Evolutionary conservation across 2,113 vertebrate genomes (phyloP).

Genomic region (Clarias magur): DNA sequence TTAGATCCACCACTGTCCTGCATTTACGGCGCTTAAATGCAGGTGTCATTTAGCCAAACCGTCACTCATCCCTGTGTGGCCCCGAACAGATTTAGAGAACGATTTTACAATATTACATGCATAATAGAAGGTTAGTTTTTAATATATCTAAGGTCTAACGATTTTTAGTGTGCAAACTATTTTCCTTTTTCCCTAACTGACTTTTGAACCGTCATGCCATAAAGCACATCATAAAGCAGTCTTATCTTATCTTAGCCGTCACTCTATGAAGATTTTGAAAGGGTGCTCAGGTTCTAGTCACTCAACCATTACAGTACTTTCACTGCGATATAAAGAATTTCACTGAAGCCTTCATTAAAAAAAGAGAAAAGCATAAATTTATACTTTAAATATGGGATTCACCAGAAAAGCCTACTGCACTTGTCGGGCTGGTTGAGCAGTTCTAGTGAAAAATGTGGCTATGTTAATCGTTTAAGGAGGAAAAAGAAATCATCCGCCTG

Average conservation of each 20-base stretch:
- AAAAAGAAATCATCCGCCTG: constrained; percentile 2
- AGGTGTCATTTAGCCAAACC: too few relatives aligned
- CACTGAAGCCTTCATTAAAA: background rate
- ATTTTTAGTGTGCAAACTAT: background rate
- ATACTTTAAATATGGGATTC: background rate
- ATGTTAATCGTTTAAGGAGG: background rate
- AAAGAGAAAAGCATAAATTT: background rate
- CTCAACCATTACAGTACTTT: background rate
- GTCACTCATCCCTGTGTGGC: too few relatives aligned
- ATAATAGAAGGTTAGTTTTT: background rate
- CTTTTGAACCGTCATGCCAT: background rate
- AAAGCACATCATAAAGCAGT: background rate
- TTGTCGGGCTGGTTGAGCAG: constrained; percentile 7
- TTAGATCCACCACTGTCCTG: too few relatives aligned
- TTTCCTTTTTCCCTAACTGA: background rate
- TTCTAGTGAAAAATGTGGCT: constrained; percentile 18
- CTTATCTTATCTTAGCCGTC: background rate
- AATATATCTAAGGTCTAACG: background rate
- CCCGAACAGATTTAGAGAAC: too few relatives aligned
- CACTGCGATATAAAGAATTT: background rate
- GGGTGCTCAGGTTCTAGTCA: background rate
- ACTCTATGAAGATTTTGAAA: background rate
- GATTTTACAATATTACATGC: too few relatives aligned
- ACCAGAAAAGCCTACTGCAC: background rate
- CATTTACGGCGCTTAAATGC: too few relatives aligned